Conservation (phyloP, 2,113 vertebrate genomes). For the Puffinus mauretanicus region DNA sequence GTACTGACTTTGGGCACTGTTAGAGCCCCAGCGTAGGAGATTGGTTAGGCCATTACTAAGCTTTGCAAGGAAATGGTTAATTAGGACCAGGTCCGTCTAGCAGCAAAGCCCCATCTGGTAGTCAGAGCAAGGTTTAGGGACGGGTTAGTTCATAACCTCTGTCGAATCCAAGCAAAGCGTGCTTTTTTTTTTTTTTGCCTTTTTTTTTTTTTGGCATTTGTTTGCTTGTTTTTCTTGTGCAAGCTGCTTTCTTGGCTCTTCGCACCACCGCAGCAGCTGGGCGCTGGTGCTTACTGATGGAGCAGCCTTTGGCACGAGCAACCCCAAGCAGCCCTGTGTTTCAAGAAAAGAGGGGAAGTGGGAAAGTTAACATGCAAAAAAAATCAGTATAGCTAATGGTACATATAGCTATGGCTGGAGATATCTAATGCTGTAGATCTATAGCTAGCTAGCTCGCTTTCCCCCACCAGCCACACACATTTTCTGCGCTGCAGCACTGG, state of each 20-base stretch:
- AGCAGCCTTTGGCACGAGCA: neutral
- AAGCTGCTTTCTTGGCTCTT: neutral
- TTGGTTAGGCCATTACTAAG: neutral
- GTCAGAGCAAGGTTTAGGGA: neutral
- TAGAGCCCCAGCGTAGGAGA: neutral
- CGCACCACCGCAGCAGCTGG: neutral
- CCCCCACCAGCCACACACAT: neutral
- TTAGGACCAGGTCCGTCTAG: neutral
- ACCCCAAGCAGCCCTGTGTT: neutral
- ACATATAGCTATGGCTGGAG: neutral
- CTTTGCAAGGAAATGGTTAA: neutral
- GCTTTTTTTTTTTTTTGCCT: neutral
- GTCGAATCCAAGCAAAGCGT: neutral
- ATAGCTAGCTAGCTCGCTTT: neutral
- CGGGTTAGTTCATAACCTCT: neutral
- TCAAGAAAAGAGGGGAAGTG: neutral
- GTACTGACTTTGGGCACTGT: neutral
- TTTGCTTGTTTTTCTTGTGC: neutral
- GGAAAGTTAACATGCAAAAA: neutral
- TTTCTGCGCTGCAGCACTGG: neutral
- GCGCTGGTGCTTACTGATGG: neutral
- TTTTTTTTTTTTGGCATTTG: neutral
- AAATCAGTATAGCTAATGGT: neutral
- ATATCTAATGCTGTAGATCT: neutral
- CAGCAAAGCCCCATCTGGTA: neutral